Conservation (phyloP, 2,797 vertebrate genomes). For the Petrocephalus sullivani region DNA sequence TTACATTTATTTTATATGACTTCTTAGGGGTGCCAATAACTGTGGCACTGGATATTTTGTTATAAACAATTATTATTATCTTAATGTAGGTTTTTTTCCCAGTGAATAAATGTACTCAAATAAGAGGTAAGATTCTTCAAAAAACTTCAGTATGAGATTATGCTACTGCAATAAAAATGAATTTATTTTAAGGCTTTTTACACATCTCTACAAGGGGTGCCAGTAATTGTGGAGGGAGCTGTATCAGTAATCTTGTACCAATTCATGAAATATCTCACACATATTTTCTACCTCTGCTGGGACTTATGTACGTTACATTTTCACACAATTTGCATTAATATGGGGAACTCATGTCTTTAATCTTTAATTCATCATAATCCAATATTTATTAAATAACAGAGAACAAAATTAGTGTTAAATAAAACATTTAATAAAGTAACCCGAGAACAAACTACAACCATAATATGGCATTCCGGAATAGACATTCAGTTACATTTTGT, state of each 20-base stretch:
- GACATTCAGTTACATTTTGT: not conserved
- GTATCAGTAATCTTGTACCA: not conserved
- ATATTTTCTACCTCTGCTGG: not conserved
- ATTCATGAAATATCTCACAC: conserved; percentile 1
- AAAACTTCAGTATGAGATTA: too few species aligned
- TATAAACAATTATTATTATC: too few species aligned
- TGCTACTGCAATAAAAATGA: too few species aligned
- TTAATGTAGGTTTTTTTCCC: too few species aligned
- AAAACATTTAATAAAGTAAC: not conserved
- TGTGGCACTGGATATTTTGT: too few species aligned
- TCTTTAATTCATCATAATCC: not conserved
- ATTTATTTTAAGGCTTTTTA: too few species aligned
- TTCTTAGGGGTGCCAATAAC: too few species aligned
- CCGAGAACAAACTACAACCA: not conserved
- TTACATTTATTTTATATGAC: too few species aligned
- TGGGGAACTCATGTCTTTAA: not conserved
- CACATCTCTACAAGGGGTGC: too few species aligned
- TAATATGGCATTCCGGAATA: not conserved
- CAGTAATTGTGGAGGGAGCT: too few species aligned
- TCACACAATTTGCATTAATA: not conserved
- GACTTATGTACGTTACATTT: not conserved
- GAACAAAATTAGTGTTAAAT: not conserved
- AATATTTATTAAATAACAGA: not conserved
- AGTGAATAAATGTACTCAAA: too few species aligned
- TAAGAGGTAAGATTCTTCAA: too few species aligned